Base-by-base conservation (phyloP, 2,888 invertebrate species). In the Oscheius onirici region DNA sequence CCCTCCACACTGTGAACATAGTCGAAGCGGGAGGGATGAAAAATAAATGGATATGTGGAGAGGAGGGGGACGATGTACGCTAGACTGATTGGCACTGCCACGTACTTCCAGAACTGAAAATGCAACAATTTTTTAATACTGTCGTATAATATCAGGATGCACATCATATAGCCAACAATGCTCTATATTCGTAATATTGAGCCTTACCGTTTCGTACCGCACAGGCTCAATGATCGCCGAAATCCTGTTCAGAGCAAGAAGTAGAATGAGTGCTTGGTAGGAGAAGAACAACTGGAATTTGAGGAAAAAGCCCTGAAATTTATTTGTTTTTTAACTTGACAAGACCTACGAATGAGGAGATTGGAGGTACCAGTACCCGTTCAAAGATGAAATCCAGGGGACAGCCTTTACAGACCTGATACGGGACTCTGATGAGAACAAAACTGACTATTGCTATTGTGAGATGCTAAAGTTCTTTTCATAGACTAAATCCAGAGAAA, bases 101-200 rank as follows among this genome's bases (percentile, higher is more conserved):
- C 68, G 65, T 68, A 57, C 54, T 71, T 65, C 76, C 72, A 76
- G 58, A 72, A 60, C 70, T 72, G 51, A 44, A 60, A 67, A 58
- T 13, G n/a, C 11, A 15, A 15, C 5, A 13, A 10, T 54, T 34
- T 34, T 10, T 10, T 51, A 10, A 8, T n/a, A n/a, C n/a, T n/a
- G n/a, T n/a, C n/a, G n/a, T n/a, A n/a, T n/a, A n/a, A n/a, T n/a
- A n/a, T n/a, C n/a, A n/a, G n/a, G n/a, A n/a, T n/a, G n/a, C n/a
- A n/a, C n/a, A n/a, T n/a, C n/a, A n/a, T n/a, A n/a, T n/a, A n/a
- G n/a, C n/a, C n/a, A n/a, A n/a, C n/a, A n/a, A n/a, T n/a, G n/a
- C n/a, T n/a, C n/a, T n/a, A n/a, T n/a, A n/a, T n/a, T n/a, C n/a
- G 11, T 10, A 8, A 65, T 6, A 60, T 2, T 2, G n/a, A 43